Percentiles rank a stretch among this genome's conserved stretches.
Evolutionary conservation across 2,113 vertebrate species (phyloP).

Genomic region (Anoura caudifer): DNA sequence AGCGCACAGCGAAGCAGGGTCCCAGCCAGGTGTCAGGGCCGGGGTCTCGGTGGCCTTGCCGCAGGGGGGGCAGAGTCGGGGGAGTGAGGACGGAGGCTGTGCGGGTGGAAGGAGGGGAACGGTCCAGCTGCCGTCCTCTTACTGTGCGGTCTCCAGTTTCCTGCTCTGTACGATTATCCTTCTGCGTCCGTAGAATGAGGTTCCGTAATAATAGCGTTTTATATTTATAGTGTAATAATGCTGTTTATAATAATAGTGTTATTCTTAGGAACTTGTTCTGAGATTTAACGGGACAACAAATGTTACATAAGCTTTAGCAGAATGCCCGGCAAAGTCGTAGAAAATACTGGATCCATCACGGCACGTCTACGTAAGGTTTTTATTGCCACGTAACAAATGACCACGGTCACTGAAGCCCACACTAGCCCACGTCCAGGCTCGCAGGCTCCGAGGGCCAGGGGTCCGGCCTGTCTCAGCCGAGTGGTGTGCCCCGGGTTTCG

Average conservation of each 20-base stretch:
- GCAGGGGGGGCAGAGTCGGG: neutral
- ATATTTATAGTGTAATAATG: neutral
- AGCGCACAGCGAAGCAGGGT: neutral
- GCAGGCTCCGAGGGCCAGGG: accelerated
- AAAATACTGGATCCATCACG: neutral
- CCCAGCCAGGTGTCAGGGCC: neutral
- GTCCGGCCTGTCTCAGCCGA: no score
- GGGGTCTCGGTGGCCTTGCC: neutral
- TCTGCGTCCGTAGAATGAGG: neutral
- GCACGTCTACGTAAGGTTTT: neutral
- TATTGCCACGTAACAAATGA: neutral
- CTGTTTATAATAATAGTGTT: neutral
- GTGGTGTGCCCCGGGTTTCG: neutral
- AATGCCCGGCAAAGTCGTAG: neutral
- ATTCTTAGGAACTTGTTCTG: neutral
- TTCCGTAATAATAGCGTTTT: neutral
- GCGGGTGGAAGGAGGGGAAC: neutral
- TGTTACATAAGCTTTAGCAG: neutral
- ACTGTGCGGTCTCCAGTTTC: neutral
- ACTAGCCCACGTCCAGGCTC: neutral
- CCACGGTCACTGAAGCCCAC: accelerated
- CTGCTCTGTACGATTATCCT: neutral
- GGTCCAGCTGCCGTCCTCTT: neutral
- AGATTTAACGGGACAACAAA: neutral
- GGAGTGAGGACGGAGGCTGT: neutral